A percentile compares a stretch with the other conserved stretches of the same genome.
Conservation (phyloP, 2,888 invertebrate species). For the Papilio gigon region DNA sequence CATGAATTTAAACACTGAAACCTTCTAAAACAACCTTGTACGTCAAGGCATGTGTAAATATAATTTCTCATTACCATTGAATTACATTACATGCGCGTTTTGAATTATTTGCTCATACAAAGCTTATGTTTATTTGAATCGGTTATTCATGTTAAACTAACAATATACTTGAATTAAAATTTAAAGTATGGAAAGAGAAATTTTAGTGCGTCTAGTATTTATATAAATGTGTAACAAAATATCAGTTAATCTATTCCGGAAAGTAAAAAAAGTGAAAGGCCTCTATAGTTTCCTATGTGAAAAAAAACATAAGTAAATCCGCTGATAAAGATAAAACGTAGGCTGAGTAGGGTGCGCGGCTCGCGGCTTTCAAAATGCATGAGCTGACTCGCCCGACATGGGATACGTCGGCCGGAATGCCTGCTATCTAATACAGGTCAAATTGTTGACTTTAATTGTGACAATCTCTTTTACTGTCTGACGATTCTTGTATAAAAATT, state of each 20-base stretch:
- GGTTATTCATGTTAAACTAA: no score
- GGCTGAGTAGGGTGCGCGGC: slow-evolving; percentile 50
- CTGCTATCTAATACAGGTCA: slow-evolving; percentile 39
- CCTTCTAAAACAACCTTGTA: no score
- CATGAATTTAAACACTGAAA: no score
- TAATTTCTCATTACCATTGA: no score
- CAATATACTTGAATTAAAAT: no score
- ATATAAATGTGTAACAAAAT: not conserved
- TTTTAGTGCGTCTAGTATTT: no score
- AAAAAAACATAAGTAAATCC: slow-evolving; percentile 51
- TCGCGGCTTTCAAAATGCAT: slow-evolving; percentile 47
- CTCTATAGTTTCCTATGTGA: slow-evolving; percentile 42
- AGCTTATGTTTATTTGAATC: no score
- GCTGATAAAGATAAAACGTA: slow-evolving; percentile 53
- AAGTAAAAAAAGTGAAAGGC: not conserved
- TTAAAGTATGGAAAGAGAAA: no score
- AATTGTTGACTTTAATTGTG: slow-evolving; percentile 39
- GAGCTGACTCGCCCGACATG: slow-evolving; percentile 43
- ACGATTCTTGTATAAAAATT: not conserved
- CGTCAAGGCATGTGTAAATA: no score
- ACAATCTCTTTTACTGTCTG: not conserved
- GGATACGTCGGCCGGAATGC: slow-evolving; percentile 32
- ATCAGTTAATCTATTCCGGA: no score
- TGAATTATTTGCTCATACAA: no score
- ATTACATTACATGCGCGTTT: no score